A percentile compares a stretch with the other conserved stretches of the same genome.
These are phyloP conservation scores for Kryptolebias marmoratus DNA, from an alignment of 2,113 vertebrate genomes.

Conservation along the genomic window DNA sequence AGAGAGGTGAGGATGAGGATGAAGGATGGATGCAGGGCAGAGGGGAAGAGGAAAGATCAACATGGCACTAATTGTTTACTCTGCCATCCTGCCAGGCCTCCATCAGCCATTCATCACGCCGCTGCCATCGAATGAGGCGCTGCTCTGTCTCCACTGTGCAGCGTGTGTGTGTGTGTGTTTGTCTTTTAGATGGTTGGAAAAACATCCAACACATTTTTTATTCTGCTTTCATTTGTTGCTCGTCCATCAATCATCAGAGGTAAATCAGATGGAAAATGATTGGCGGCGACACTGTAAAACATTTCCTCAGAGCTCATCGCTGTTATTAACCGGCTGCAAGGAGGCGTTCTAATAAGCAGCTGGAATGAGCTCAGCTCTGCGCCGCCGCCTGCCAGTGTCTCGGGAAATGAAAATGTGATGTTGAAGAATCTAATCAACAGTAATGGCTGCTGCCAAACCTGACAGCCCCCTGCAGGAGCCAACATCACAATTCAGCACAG, in stretches of 20 bases:
- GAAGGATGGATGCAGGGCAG: slow-evolving; percentile 53
- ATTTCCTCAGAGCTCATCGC: slow-evolving; percentile 37
- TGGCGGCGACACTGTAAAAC: slow-evolving; percentile 31
- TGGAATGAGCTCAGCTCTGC: slow-evolving; percentile 34
- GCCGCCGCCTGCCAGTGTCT: slow-evolving; percentile 34
- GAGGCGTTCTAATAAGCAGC: slow-evolving; percentile 53
- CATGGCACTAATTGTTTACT: slow-evolving; percentile 81
- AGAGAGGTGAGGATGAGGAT: slow-evolving; percentile 30
- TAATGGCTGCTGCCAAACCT: slow-evolving; percentile 25
- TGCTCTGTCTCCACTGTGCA: slow-evolving; percentile 59
- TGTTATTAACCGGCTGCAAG: slow-evolving; percentile 47
- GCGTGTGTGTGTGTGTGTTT: slow-evolving; percentile 54
- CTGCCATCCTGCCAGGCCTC: slow-evolving; percentile 57
- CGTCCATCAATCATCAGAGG: slow-evolving; percentile 64
- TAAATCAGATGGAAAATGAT: slow-evolving; percentile 66
- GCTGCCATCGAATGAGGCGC: slow-evolving; percentile 75
- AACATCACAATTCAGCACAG: background rate
- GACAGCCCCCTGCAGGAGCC: background rate
- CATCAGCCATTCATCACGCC: slow-evolving; percentile 76
- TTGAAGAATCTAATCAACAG: slow-evolving; percentile 41
- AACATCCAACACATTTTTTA: slow-evolving; percentile 52
- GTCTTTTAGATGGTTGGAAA: background rate
- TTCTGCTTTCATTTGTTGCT: slow-evolving; percentile 44
- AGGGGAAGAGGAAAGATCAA: slow-evolving; percentile 66
- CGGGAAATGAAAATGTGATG: slow-evolving; percentile 49